Percentiles rank a stretch among this genome's conserved stretches.
Conservation (phyloP, 2,888 invertebrate genomes). For the Ecliptopera silaceata region DNA sequence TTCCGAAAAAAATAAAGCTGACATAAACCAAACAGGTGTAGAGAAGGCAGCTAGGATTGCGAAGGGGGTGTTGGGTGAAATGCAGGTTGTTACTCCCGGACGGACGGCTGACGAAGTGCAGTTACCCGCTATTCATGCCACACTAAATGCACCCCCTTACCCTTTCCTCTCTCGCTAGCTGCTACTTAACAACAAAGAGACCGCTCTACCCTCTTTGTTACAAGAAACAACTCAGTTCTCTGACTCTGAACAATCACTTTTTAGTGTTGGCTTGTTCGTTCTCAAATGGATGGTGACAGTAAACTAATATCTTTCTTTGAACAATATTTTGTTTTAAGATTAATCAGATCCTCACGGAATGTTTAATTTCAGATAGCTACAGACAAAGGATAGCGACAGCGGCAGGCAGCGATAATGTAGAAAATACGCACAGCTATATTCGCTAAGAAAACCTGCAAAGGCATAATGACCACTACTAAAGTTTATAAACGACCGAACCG, state of each 20-base stretch:
- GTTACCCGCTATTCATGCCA: conserved; percentile 76
- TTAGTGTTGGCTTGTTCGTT: conserved; percentile 61
- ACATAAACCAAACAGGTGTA: conserved; percentile 49
- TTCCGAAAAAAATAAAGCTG: conserved; percentile 29
- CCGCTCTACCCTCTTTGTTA: conserved; percentile 80
- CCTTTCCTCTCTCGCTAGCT: conserved; percentile 53
- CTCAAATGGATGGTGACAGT: conserved; percentile 57
- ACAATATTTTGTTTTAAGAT: conserved; percentile 23
- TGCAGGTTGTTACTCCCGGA: conserved; percentile 77
- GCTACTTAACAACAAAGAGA: conserved; percentile 81
- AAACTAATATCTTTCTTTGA: conserved; percentile 40
- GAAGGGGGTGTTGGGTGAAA: conserved; percentile 54
- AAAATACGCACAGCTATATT: conserved; percentile 1
- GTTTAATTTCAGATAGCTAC: conserved; percentile 1
- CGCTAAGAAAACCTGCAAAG: conserved; percentile 2
- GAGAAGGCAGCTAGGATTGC: conserved; percentile 48
- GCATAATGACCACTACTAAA: conserved; percentile 7
- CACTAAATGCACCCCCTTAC: conserved; percentile 71
- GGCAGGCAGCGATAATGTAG: background rate
- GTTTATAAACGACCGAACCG: conserved; percentile 7
- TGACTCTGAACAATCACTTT: conserved; percentile 66
- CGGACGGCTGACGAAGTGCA: conserved; percentile 79
- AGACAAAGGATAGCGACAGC: background rate
- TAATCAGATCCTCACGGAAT: conserved; percentile 8
- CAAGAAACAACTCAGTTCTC: conserved; percentile 73